Base-by-base conservation (phyloP, 1,140 invertebrate species). In the Protaetia brevitarsis region DNA sequence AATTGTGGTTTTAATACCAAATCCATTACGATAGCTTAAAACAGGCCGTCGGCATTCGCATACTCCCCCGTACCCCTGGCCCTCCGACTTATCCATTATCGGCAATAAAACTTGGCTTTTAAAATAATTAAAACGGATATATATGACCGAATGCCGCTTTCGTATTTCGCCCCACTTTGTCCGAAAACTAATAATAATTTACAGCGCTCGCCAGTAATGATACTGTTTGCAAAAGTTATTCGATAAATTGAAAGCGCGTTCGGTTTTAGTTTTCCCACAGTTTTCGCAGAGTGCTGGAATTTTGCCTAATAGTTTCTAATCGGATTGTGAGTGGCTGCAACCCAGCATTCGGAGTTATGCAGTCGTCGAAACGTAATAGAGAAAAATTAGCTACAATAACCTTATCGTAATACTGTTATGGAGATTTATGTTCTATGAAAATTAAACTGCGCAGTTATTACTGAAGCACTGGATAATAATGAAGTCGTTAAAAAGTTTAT, bases 111-210 rank as follows among this genome's bases (percentile, higher is more conserved):
- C 41, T 51, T 51, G 41, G 41, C 41, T 51, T 51, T 51, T 51
- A 51, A 51, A 51, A 51, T 51, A 51, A 51, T 51, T 51, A 51
- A 51, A 51, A 23, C 16, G 41, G 41, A 51, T 51, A 51, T 23
- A 51, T 51, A 19, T 10, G 13, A 11, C 41, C 11, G 16, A 51
- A 23, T 51, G 26, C 41, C 19, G 41, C 41, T 6, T n/a, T n/a
- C n/a, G n/a, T n/a, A 23, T 23, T 19, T 23, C 41, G 8, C 41
- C 2, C 3, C 4, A 23, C 41, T 13, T 10, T 51, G 26, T 51
- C n/a, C n/a, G n/a, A 51, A 51, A 51, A 51, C 41, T 51, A 51
- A 51, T 51, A 51, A 51, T 51, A 51, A 51, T 51, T 51, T 51
- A 51, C 41, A 23, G 41, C 19, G 19, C 8, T n/a, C 41, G 6